Conservation (phyloP, 2,113 vertebrate genomes). For the Hucho hucho region DNA sequence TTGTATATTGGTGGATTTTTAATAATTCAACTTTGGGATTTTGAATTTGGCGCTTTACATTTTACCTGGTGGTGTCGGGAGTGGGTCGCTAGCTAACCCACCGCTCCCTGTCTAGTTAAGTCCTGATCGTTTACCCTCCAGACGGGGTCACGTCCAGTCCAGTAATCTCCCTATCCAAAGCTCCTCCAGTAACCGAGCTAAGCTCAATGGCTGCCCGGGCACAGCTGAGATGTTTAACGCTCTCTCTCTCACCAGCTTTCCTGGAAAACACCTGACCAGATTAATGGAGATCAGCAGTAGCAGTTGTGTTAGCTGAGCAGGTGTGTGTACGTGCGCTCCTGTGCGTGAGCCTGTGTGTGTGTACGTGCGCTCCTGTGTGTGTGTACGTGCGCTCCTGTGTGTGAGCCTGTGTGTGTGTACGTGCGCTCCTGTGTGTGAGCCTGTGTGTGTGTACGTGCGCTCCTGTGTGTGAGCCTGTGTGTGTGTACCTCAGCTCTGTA, state of each 20-base stretch:
- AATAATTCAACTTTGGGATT: too few relatives aligned
- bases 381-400: constrained; percentile 63
- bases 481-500: constrained; percentile 89
- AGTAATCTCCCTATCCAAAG: constrained; percentile 27
- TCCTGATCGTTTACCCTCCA: constrained; percentile 18
- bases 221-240: not conserved
- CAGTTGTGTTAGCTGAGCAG: not conserved
- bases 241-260: not conserved
- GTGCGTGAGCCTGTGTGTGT: not conserved
- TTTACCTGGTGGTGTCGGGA: too few relatives aligned
- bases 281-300: constrained; percentile 6
- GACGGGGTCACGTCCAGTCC: constrained; percentile 24
- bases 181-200: not conserved
- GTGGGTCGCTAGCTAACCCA: too few relatives aligned
- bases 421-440: not conserved
- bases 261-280: constrained; percentile 9
- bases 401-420: not conserved
- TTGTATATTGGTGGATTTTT: too few relatives aligned
- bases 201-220: not conserved
- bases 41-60: too few relatives aligned
- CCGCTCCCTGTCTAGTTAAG: too few relatives aligned
- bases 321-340: not conserved
- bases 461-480: too few relatives aligned
- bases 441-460: not conserved
- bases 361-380: too few relatives aligned